Evolutionary conservation across 1,140 invertebrate genomes (phyloP), one percentile per base, ranked within the genome.

Genomic region (Hycleus phaleratus): DNA sequence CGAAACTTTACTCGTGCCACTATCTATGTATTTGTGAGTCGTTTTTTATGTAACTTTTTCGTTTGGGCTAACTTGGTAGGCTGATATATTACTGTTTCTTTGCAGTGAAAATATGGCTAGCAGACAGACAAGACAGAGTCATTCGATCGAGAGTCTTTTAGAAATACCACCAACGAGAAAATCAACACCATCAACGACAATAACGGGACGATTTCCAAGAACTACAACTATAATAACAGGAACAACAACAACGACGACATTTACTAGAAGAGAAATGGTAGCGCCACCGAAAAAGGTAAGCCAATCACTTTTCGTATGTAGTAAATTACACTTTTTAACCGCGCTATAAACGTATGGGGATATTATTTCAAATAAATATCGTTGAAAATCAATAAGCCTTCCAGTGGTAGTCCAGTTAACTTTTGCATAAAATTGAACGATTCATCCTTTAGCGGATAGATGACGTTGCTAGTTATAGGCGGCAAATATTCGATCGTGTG

Each of bases 71-170:
- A 43, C 51, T 56, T 62, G 46, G 24, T 46, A 50, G 53, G 56
- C 58, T 47, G 26, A 59, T 60, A 61, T 63, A 61, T 62, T 62
- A 59, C 56, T 58, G 46, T 59, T 63, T 59, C 45, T 64, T 39
- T 62, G 52, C 62, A 62, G 62, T 61, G 62, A 59, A 59, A 63
- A 58, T 44, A 67, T 68, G 66, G 55, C 62, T 6, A 52, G 53
- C 18, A 61, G 63, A 50, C 59, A 62, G 38, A 72, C 70, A 46
- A 59, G 60, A 25, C 62, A 65, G 46, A 67, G 65, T 51, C 69
- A 72, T 46, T 70, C 66, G 24, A 68, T 68, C 39, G 59, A 68
- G 43, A 65, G 63, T 18, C 56, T 68, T 10, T 50, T 68, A 26
- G 61, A 68, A 26, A 57, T 66, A 49, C 60, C 66, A 42, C 56